Evolutionary conservation across 2,113 vertebrate genomes (phyloP), one percentile per base, ranked within the genome.

Genomic region (Heteronetta atricapilla): DNA sequence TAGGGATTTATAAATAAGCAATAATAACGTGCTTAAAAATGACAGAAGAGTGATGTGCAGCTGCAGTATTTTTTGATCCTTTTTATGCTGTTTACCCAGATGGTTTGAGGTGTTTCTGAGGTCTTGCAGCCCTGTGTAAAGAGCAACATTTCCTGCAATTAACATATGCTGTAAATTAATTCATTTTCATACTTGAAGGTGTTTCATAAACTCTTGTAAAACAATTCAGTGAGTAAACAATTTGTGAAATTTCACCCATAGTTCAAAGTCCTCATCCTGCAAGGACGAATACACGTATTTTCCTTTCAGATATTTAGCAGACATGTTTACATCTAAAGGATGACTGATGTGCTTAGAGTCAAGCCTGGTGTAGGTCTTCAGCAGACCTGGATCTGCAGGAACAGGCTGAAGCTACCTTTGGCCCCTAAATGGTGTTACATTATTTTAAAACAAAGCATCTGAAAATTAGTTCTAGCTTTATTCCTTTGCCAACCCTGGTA

Each of bases 1-100:
- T 60, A 84, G 86, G 67, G 55, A 87, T 86, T 95, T 89, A 94
- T 75, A 86, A 89, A 70, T 64, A 75, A 92, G 86, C 66, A 95
- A 72, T 70, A 90, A 91, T 46, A 93, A 74, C 10, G 29, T 91
- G 59, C 58, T 81, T 93, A 38, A 88, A 96, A 94, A 75, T 74
- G 13, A 26, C 64, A 68, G 26, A 93, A 87, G 77, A 89, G 77
- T 28, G 42, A 33, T 26, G 38, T 46, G 26, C 28, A 88, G 46
- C 26, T 76, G n/a, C 64, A 82, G 21, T 53, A 60, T 68, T 85
- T 91, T 73, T 86, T 6, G 12, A 64, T 92, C 10, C 17, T 84
- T 95, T 94, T 78, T 81, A 86, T 33, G 52, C 50, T 79, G 13
- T 66, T 84, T 95, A 78, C 13, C 9, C 40, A 40, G 52, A 40